phyloP scores from a whole-genome alignment of 2,888 invertebrate genomes.

The Metacarcinus magister region DNA sequence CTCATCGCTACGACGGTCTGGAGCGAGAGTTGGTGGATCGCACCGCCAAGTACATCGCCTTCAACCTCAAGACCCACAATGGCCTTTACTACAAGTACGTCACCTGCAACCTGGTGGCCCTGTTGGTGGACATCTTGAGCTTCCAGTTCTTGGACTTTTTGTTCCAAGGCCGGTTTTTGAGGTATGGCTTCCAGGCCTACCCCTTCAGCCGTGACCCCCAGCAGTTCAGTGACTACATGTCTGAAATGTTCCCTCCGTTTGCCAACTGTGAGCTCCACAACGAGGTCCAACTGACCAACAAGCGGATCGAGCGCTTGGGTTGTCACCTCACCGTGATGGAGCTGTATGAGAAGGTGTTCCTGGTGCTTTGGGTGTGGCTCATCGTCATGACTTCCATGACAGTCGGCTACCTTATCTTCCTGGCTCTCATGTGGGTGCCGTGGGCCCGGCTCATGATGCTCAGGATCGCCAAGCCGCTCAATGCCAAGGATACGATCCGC shows the following conservation, averaged over 20 bases:
- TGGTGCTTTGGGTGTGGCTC: conserved; percentile 82
- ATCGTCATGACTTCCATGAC: conserved; percentile 81
- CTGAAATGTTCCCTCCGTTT: conserved; percentile 82
- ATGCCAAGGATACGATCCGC: conserved; percentile 78
- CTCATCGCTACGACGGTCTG: conserved; percentile 80
- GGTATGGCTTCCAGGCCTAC: conserved; percentile 80
- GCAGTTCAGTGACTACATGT: conserved; percentile 81
- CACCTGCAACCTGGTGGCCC: conserved; percentile 81
- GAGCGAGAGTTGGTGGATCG: conserved; percentile 81
- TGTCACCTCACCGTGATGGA: conserved; percentile 82
- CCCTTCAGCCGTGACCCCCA: conserved; percentile 81
- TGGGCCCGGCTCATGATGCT: conserved; percentile 78
- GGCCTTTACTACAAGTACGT: conserved; percentile 82
- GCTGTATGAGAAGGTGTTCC: conserved; percentile 82
- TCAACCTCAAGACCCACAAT: conserved; percentile 82
- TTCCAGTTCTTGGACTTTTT: conserved; percentile 82
- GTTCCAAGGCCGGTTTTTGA: conserved; percentile 81
- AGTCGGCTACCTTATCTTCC: conserved; percentile 77
- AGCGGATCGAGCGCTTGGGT: conserved; percentile 80
- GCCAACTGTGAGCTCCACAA: conserved; percentile 80
- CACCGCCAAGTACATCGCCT: conserved; percentile 80
- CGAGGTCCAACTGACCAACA: conserved; percentile 79
- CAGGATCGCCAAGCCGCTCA: conserved; percentile 79
- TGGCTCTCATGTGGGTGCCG: conserved; percentile 80
- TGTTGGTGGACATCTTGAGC: conserved; percentile 79